A percentile compares a stretch with the other conserved stretches of the same genome.
These are phyloP conservation scores for Tyrannus savana DNA, from an alignment of 2,113 vertebrate genomes.

Conservation along the genomic window DNA sequence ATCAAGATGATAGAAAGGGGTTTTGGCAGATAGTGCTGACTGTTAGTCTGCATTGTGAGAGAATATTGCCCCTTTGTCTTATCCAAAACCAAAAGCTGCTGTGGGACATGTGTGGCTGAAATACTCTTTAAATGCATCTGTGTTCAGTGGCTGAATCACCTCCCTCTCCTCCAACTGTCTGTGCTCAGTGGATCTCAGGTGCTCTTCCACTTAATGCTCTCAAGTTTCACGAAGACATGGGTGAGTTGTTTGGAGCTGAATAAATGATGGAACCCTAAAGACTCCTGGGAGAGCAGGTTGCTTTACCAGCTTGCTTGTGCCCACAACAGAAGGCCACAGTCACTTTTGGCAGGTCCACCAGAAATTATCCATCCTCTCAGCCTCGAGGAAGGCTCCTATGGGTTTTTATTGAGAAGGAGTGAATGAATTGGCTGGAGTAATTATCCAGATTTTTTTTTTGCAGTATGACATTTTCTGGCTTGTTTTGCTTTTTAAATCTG, in stretches of 20 bases:
- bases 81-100: background rate
- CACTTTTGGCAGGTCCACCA: background rate
- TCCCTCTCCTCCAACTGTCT: background rate
- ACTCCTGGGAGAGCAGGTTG: slow-evolving; percentile 14
- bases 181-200: background rate
- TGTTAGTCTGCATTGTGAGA: background rate
- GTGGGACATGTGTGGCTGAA: background rate
- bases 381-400: background rate
- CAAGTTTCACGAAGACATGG: background rate
- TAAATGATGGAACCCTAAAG: background rate
- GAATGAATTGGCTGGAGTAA: background rate
- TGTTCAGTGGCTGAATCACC: background rate
- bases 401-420: background rate
- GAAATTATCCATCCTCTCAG: background rate
- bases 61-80: background rate
- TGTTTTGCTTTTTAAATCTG: background rate
- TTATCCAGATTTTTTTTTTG: background rate
- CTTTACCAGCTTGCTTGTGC: slow-evolving; percentile 11
- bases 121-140: background rate
- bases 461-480: background rate
- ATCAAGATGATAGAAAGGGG: background rate
- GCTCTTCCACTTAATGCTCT: background rate
- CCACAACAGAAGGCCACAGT: slow-evolving; percentile 30
- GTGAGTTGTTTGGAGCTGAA: background rate
- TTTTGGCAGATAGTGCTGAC: background rate